A percentile compares a stretch with the other conserved stretches of the same genome.
phyloP scores from a whole-genome alignment of 2,113 vertebrate genomes.

The Solenodon paradoxus region DNA sequence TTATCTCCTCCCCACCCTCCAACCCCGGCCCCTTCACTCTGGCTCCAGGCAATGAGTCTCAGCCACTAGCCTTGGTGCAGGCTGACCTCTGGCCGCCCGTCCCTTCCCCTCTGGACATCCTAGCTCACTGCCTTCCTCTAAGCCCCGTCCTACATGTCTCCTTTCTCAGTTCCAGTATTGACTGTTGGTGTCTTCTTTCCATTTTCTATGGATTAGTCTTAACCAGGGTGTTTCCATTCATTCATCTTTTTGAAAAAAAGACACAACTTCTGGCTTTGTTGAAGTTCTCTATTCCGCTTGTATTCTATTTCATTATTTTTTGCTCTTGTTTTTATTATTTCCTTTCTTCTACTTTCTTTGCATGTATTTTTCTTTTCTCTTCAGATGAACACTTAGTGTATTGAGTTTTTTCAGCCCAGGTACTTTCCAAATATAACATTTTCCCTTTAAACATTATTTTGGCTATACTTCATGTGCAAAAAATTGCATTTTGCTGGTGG shows the following conservation, averaged over 20 bases:
- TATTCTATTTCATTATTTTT: constrained; percentile 1
- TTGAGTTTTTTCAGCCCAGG: not conserved
- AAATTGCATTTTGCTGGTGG: not conserved
- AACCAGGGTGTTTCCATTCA: too few species aligned
- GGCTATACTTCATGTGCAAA: not conserved
- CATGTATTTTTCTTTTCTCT: not conserved
- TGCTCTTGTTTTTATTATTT: not conserved
- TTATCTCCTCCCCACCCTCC: too few species aligned
- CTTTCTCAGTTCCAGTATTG: not conserved
- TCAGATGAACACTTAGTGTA: not conserved
- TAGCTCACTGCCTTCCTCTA: not conserved
- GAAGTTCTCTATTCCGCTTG: not conserved
- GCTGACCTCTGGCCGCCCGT: too few species aligned
- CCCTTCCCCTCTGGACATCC: not conserved
- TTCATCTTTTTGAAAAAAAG: not conserved
- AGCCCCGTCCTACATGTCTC: not conserved
- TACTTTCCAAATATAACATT: not conserved
- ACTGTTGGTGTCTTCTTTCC: not conserved
- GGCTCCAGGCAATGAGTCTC: not conserved
- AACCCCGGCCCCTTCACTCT: accelerated
- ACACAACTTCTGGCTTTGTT: not conserved
- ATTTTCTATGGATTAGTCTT: not conserved
- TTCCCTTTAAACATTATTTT: not conserved
- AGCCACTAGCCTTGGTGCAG: not conserved
- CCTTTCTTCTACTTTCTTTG: not conserved